phyloP scores from a whole-genome alignment of 2,888 invertebrate species.

The Steinernema carpocapsae region DNA sequence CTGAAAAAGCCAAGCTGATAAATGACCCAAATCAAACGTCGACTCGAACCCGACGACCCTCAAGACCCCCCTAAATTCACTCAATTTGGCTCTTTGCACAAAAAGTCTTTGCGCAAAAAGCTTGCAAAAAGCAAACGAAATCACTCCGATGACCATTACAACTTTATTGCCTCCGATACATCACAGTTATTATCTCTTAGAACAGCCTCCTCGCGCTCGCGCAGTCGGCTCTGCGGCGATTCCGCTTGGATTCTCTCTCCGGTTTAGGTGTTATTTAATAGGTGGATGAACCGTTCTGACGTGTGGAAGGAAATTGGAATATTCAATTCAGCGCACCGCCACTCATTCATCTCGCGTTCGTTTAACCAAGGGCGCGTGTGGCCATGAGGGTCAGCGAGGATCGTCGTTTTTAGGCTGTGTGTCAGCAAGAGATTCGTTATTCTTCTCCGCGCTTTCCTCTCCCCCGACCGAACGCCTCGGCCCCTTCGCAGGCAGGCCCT shows the following conservation, averaged over 20 bases:
- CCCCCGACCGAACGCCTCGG: neutral
- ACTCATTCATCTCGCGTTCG: constrained; percentile 33
- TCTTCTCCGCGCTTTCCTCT: neutral
- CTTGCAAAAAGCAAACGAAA: neutral
- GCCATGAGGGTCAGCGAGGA: constrained; percentile 7
- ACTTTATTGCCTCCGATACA: neutral
- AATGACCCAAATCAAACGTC: too few species aligned
- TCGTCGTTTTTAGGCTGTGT: constrained; percentile 24
- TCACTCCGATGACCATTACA: constrained; percentile 22
- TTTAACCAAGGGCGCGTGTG: constrained; percentile 18
- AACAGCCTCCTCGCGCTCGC: neutral
- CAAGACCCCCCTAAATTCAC: neutral
- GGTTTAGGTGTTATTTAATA: constrained; percentile 31
- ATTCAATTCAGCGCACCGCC: constrained; percentile 28
- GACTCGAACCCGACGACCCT: too few species aligned
- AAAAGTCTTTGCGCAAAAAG: neutral
- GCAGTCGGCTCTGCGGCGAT: neutral
- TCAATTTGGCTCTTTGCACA: neutral
- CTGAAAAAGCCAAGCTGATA: too few species aligned
- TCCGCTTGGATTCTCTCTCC: neutral
- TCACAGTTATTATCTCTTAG: neutral
- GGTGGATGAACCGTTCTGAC: constrained; percentile 25
- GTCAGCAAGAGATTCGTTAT: constrained; percentile 1
- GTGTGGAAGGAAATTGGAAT: constrained; percentile 35
- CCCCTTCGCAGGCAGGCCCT: neutral